These are phyloP conservation scores for Cladopsammia gracilis DNA, from an alignment of 64 coral and sea anemone species.

Conservation along the genomic window DNA sequence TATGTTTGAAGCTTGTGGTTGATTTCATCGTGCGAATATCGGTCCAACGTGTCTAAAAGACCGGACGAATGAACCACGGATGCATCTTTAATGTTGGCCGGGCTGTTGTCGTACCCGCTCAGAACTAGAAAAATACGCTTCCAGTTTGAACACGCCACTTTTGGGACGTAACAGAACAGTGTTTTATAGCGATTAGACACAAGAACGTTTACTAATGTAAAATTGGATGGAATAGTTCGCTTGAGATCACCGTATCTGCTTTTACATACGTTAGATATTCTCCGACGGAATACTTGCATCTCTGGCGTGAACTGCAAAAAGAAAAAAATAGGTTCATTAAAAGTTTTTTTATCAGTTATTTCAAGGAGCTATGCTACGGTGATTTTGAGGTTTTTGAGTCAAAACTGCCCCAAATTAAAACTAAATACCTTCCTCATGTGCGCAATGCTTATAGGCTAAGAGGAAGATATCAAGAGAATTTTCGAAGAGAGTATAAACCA, in stretches of 20 bases:
- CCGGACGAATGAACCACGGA: background rate
- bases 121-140: conserved; percentile 42
- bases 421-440: no score
- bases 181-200: conserved; percentile 40
- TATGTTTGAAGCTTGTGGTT: conserved; percentile 56
- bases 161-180: conserved; percentile 55
- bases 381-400: no score
- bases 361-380: no score
- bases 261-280: background rate
- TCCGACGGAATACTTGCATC: background rate
- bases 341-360: no score
- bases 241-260: background rate
- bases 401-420: no score
- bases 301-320: background rate
- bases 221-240: background rate
- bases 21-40: background rate
- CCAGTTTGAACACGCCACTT: conserved; percentile 59
- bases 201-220: background rate
- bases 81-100: background rate
- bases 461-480: no score
- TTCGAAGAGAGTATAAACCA: no score
- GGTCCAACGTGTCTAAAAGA: background rate
- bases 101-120: background rate
- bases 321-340: background rate
- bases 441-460: no score